These are phyloP conservation scores for Zoroaster sp. DNA, from an alignment of 53 echinoderm and acorn worm genomes.

Conservation along the genomic window DNA sequence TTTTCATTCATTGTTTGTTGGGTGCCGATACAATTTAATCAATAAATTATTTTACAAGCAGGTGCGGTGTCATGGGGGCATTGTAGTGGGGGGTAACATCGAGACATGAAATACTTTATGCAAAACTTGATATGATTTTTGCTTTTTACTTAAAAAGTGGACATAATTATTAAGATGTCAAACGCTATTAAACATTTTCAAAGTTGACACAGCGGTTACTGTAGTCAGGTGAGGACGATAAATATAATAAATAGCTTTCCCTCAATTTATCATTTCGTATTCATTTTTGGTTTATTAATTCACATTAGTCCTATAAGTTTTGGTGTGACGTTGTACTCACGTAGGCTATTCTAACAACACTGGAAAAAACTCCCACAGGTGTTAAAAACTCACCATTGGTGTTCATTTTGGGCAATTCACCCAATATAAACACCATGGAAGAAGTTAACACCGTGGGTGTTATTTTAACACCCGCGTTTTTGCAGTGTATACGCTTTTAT, in stretches of 20 bases:
- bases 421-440: no score
- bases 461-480: no score
- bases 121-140: slow-evolving; percentile 14
- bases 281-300: not conserved
- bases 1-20: not conserved
- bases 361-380: no score
- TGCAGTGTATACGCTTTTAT: no score
- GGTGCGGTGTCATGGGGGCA: slow-evolving; percentile 16
- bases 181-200: not conserved
- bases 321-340: no score
- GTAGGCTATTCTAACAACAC: no score
- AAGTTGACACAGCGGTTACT: slow-evolving; percentile 18
- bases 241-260: not conserved
- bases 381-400: no score
- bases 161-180: slow-evolving; percentile 55
- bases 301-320: no score
- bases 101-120: slow-evolving; percentile 18
- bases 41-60: slow-evolving; percentile 34
- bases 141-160: not conserved
- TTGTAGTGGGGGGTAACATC: not conserved
- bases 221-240: not conserved
- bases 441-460: no score
- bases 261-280: not conserved
- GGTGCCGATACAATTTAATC: slow-evolving; percentile 44
- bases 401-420: no score